Conservation (phyloP, 2,113 vertebrate species). For the Ursus arctos region DNA sequence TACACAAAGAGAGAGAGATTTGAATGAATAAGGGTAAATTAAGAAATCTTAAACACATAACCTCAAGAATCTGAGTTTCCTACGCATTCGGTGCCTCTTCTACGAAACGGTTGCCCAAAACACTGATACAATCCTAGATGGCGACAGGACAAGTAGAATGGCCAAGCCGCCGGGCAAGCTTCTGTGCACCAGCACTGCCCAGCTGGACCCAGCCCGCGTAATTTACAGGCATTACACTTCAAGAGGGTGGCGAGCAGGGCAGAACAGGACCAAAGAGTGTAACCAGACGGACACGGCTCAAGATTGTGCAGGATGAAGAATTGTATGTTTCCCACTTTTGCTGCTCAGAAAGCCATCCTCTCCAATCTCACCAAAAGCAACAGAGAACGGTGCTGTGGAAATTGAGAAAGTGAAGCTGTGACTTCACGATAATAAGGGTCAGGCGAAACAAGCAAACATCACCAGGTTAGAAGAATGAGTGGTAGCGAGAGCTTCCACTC, state of each 20-base stretch:
- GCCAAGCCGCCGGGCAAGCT: not conserved
- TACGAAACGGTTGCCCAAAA: not conserved
- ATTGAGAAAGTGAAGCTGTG: not conserved
- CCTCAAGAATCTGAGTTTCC: not conserved
- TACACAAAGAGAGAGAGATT: not conserved
- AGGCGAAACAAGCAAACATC: not conserved
- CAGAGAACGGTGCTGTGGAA: not conserved
- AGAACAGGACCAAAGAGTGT: not conserved
- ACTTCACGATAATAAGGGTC: not conserved
- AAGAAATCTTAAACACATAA: not conserved
- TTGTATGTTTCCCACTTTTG: rapidly evolving
- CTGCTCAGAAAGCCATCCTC: not conserved
- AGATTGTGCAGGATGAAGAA: not conserved
- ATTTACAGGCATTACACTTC: not conserved
- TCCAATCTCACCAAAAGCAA: not conserved
- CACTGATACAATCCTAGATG: not conserved
- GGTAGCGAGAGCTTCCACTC: not conserved
- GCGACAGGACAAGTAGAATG: not conserved
- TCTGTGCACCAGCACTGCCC: too few relatives aligned
- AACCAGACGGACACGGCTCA: not conserved
- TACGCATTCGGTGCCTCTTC: not conserved
- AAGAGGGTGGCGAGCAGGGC: too few relatives aligned
- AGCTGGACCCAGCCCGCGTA: not conserved
- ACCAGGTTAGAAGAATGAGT: not conserved
- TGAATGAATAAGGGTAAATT: not conserved